These are phyloP conservation scores for Sitophilus oryzae DNA, from an alignment of 1,140 invertebrate genomes.

Conservation along the genomic window DNA sequence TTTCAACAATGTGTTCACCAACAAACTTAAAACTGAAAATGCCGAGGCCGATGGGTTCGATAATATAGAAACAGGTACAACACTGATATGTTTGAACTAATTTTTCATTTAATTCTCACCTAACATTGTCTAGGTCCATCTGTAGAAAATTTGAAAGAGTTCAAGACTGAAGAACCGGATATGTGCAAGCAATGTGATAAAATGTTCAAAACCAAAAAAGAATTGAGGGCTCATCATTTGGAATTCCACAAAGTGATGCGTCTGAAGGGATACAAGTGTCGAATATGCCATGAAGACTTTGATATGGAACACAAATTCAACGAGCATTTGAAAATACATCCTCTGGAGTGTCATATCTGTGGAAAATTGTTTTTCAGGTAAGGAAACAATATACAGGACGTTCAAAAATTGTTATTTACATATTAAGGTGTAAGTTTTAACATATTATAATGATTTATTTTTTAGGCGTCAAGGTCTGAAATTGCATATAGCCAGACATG, in stretches of 20 bases:
- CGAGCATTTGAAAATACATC: slow-evolving; percentile 68
- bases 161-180: background rate
- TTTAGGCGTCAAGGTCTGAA: slow-evolving; percentile 19
- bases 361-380: slow-evolving; percentile 67
- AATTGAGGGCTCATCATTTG: slow-evolving; percentile 10
- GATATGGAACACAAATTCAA: slow-evolving; percentile 56
- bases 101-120: too few species aligned
- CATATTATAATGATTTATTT: too few species aligned
- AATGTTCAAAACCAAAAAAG: slow-evolving; percentile 19
- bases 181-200: slow-evolving; percentile 13
- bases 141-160: background rate
- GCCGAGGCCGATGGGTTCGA: slow-evolving; percentile 10
- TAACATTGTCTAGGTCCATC: background rate
- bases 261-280: slow-evolving; percentile 39
- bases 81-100: too few species aligned
- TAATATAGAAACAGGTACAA: slow-evolving; percentile 6
- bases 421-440: too few species aligned
- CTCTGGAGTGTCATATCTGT: slow-evolving; percentile 70
- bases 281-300: slow-evolving; percentile 56
- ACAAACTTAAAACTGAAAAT: slow-evolving; percentile 36
- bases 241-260: slow-evolving; percentile 10
- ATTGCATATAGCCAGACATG: slow-evolving; percentile 69
- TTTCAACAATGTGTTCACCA: slow-evolving; percentile 42
- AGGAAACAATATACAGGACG: slow-evolving; percentile 58
- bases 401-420: background rate